Conservation (phyloP, 2,113 vertebrate genomes). For the Galemys pyrenaicus region DNA sequence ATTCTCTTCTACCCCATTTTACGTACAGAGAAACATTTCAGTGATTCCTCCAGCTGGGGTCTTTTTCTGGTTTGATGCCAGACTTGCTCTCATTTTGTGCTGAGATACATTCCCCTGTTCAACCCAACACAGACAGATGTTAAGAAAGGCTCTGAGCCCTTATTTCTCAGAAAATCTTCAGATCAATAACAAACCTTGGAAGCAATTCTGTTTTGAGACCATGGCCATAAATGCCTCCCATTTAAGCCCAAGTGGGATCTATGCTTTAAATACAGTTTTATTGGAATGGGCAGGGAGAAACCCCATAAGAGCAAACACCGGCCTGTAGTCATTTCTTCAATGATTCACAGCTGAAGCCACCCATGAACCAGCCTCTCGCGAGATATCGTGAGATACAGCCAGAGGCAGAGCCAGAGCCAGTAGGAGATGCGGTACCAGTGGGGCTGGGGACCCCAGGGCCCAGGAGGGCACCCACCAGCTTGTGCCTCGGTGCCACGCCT, state of each 20-base stretch:
- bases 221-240: background rate
- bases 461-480: background rate
- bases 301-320: background rate
- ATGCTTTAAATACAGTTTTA: background rate
- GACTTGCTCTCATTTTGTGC: constrained; percentile 6
- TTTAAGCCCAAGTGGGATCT: background rate
- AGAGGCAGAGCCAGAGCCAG: accelerated
- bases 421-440: background rate
- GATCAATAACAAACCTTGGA: background rate
- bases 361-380: background rate
- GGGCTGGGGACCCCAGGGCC: background rate
- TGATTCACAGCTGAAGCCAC: background rate
- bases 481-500: background rate
- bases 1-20: background rate
- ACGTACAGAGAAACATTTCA: background rate
- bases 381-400: background rate
- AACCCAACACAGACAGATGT: background rate
- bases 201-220: background rate
- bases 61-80: background rate
- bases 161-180: constrained; percentile 20
- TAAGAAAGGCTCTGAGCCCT: background rate
- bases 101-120: background rate
- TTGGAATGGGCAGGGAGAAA: background rate
- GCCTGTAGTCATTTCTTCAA: background rate
- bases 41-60: background rate